Base-by-base conservation (phyloP, 2,113 vertebrate genomes). In the Oreochromis niloticus region DNA sequence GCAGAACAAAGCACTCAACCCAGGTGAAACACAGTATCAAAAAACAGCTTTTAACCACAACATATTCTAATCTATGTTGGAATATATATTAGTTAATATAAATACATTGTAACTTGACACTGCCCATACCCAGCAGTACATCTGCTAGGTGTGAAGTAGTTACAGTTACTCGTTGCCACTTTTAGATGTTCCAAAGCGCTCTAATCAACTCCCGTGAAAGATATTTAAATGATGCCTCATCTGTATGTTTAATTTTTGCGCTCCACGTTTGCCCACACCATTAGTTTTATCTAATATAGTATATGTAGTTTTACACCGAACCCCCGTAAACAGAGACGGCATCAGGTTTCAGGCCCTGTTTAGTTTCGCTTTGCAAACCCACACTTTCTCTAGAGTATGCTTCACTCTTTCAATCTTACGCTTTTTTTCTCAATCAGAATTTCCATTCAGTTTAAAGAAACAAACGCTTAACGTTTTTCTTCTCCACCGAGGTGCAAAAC, bases 401-500 rank as follows among this genome's bases (percentile, higher is more conserved):
- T 80, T 73, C n/a, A 50, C 27, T 81, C 7, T 68, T 87, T 48
- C 41, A 19, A 22, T 55, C 30, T 6, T 6, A 81, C 14, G 52
- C 41, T 41, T 19, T 32, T 61, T 50, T 9, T 83, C 63, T 84
- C 56, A 39, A 80, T 80, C 54, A 86, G 85, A 89, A 82, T 87
- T 89, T 91, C 88, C 87, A 85, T 87, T 86, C 82, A 82, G 52
- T 82, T 80, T 71, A 55, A 68, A 46, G 59, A 61, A 24, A n/a
- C 9, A 78, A 30, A 50, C 7, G 9, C 10, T 61, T 41, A 59
- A 80, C 6, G 4, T 61, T 56, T 34, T 78, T 81, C 6, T 63
- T 86, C 17, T 71, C 14, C 8, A 9, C 6, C 66, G 27, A 91
- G 30, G 30, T 84, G 24, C 57, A 57, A 84, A 79, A 56, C 22